Evolutionary conservation across 2,113 vertebrate species (phyloP), one percentile per base, ranked within the genome.

Genomic region (Candoia aspera): DNA sequence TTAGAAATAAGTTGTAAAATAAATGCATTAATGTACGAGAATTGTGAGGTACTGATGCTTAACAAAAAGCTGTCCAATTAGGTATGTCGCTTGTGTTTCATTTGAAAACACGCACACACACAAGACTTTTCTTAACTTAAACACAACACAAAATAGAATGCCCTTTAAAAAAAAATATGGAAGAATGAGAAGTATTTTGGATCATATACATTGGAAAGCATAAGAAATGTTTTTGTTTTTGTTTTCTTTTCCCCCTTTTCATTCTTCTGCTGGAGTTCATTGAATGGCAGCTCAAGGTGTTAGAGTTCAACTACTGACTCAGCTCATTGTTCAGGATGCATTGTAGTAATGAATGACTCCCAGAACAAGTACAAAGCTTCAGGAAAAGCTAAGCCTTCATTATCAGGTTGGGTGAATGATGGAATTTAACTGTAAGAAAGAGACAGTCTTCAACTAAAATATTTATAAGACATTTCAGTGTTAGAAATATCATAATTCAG

Each of bases 21-120:
- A 90, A 90, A 68, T 46, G n/a, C 54, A 90, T 84, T 84, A 84
- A 62, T 62, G 5, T 37, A 62, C 37, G 46, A 60, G 29, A 93
- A 53, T 24, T 84, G 17, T 84, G 64, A 59, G 84, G 17, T 33
- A 85, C 10, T 88, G 13, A 83, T 87, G 13, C 5, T 83, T 37
- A 60, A 87, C n/a, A 24, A 91, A 88, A 73, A 90, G 54, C 64
- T 83, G 42, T 83, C 49, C 62, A 87, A 84, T 93, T 89, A 85
- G 49, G 62, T 64, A 55, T 53, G 53, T 89, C 13, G 8, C 58
- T 84, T 88, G 62, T 86, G 84, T 8, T 13, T 33, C 49, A 49
- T 49, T 59, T 23, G 8, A 46, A 59, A 37, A 42, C n/a, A 73
- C 8, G 6, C 68, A 87, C 17, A 79, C 57, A 62, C 19, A 54